Evolutionary conservation across 2,888 invertebrate species (phyloP).

Genomic region (Ochlodes sylvanus): DNA sequence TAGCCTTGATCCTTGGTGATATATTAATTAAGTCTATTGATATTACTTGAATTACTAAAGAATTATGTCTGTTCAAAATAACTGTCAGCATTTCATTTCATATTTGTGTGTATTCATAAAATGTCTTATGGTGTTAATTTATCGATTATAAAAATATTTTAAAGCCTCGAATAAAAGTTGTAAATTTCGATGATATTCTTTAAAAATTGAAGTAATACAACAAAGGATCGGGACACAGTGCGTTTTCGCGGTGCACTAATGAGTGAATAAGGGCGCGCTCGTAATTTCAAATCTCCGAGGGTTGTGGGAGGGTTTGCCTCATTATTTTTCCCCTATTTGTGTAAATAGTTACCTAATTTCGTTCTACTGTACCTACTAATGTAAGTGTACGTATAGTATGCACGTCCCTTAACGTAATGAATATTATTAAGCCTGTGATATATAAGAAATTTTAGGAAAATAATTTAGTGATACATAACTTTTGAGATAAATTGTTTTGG

Average conservation of each 20-base stretch:
- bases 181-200: conserved; percentile 19
- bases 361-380: conserved; percentile 72
- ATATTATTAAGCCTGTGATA: conserved; percentile 85
- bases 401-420: conserved; percentile 81
- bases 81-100: neutral
- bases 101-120: neutral
- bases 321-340: conserved; percentile 84
- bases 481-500: conserved; percentile 32
- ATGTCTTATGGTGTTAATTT: neutral
- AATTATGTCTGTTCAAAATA: conserved; percentile 4
- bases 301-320: conserved; percentile 84
- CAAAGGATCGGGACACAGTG: conserved; percentile 63
- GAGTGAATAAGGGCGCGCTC: conserved; percentile 65
- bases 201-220: conserved; percentile 14
- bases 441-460: conserved; percentile 77
- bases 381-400: conserved; percentile 80
- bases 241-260: conserved; percentile 57
- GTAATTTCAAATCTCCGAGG: conserved; percentile 83
- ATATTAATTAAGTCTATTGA: conserved; percentile 48
- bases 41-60: conserved; percentile 18
- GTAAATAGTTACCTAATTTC: conserved; percentile 84
- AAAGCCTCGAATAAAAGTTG: neutral
- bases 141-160: neutral
- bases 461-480: conserved; percentile 59
- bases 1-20: conserved; percentile 43